Evolutionary conservation across 2,113 vertebrate species (phyloP), one percentile per base, ranked within the genome.

Genomic region (Calyptomena viridis): DNA sequence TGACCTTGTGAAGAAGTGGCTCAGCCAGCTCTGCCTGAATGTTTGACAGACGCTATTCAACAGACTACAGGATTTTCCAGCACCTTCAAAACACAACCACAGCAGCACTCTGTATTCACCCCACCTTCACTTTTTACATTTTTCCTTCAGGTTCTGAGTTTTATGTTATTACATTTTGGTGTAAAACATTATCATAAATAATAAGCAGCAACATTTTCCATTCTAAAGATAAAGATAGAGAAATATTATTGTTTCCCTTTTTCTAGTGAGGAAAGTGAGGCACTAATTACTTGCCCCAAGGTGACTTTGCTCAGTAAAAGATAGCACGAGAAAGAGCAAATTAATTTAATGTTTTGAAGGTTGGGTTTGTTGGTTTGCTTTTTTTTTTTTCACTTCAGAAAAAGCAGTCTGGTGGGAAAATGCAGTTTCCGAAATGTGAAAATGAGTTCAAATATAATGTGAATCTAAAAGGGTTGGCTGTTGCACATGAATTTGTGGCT

Each of bases 161-260:
- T 69, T 89, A 73, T 87, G 63, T 83, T 90, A 91, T 86, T 91
- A 88, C 80, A 85, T 74, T 87, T 66, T 83, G 14, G 55, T 52
- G 35, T 91, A 83, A 91, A 93, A 66, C 68, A 88, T 82, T 82
- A 49, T 67, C 91, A 90, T 90, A 87, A 93, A 93, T 94, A 90
- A 55, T 59, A 90, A 84, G 68, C 39, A 85, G 50, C 63, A 91
- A 76, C 5, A 71, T 83, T 93, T 94, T 88, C 82, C 71, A 80
- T 85, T 73, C 71, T 56, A 79, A 94, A 94, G 87, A 74, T 95
- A 63, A 74, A 86, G 67, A 84, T 80, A 63, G 55, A 49, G 94
- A 95, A 91, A 91, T 76, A 76, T 55, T 84, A 88, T 73, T 82
- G n/a, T 89, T 95, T 90, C 62, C 30, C 35, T 87, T 93, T 85